These are phyloP conservation scores for Yponomeuta sedellus DNA, from an alignment of 2,888 invertebrate genomes.

Conservation along the genomic window DNA sequence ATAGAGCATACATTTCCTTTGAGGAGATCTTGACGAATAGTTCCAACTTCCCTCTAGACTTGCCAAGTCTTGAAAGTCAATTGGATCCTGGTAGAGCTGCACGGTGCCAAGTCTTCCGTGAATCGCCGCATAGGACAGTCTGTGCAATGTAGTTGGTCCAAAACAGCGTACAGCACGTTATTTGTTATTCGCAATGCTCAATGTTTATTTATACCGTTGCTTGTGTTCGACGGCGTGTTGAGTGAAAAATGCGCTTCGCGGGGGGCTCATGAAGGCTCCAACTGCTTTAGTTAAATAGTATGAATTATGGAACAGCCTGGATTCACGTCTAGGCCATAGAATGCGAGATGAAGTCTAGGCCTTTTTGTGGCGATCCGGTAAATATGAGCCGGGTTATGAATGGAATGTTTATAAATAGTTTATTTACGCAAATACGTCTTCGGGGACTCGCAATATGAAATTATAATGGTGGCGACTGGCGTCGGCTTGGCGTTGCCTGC, in stretches of 20 bases:
- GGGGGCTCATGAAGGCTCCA: slow-evolving; percentile 51
- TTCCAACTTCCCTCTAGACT: background rate
- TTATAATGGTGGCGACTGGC: background rate
- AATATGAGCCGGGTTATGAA: slow-evolving; percentile 33
- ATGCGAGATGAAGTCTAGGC: slow-evolving; percentile 28
- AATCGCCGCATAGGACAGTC: too few relatives aligned
- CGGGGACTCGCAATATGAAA: slow-evolving; percentile 1
- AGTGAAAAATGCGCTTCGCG: slow-evolving; percentile 65
- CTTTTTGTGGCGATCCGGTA: slow-evolving; percentile 25
- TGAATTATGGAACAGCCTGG: slow-evolving; percentile 68
- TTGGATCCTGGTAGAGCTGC: background rate
- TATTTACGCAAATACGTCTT: slow-evolving; percentile 43
- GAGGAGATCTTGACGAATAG: background rate
- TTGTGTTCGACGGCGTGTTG: slow-evolving; percentile 45
- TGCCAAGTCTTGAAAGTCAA: background rate
- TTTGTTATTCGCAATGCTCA: slow-evolving; percentile 3
- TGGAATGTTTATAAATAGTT: slow-evolving; percentile 39
- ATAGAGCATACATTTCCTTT: too few relatives aligned
- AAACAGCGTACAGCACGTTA: background rate
- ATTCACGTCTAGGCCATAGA: slow-evolving; percentile 53
- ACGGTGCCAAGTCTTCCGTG: background rate
- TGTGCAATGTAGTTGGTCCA: too few relatives aligned
- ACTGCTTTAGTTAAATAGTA: slow-evolving; percentile 51
- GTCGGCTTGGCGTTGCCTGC: background rate
- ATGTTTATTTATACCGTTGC: slow-evolving; percentile 23